Evolutionary conservation across 2,797 vertebrate species (phyloP), one percentile per base, ranked within the genome.

Genomic region (Lepilemur ruficaudatus): DNA sequence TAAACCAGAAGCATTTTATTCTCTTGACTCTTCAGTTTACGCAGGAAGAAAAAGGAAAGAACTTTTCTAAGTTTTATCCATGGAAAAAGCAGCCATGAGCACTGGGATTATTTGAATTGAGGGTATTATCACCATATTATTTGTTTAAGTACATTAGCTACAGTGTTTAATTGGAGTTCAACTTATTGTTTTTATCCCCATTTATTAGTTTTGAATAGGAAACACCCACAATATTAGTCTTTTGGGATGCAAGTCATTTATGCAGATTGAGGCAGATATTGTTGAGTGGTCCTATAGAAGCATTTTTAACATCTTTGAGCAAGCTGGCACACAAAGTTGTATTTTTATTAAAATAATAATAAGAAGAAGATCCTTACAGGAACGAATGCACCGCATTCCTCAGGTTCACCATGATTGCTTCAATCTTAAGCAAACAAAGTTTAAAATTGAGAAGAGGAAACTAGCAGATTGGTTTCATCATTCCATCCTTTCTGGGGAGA

Each of bases 321-420:
- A 90, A 84, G 5, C 28, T 86, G 52, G 0, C 28, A 61, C 75
- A 73, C 73, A 89, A 94, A 63, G 4, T 87, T 80, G 88, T 73
- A 3, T 85, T 92, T 52, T 38, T 28, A 75, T 46, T 86, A 52
- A 94, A 90, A 70, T n/a, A 92, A 75, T 38, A 93, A 2, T 43
- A 93, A 2, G 48, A 94, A 89, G 89, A 76, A 41, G 63, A 80
- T 95, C 25, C 97, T 98, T 98, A 98, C 97, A 98, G 91, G 90
- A 98, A 88, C 0, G 96, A 92, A 32, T 79, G 97, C 96, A 98
- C 95, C 20, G 4, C 25, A 1, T 97, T 95, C 93, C 43, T 96
- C 61, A 95, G 32, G 90, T 94, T 98, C 90, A 93, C 95, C 97
- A 98, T 98, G 94, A 95, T 95, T 95, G 94, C 95, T 97, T 97